phyloP scores from a whole-genome alignment of 1,140 invertebrate genomes.

The Bradynema listronoti region DNA sequence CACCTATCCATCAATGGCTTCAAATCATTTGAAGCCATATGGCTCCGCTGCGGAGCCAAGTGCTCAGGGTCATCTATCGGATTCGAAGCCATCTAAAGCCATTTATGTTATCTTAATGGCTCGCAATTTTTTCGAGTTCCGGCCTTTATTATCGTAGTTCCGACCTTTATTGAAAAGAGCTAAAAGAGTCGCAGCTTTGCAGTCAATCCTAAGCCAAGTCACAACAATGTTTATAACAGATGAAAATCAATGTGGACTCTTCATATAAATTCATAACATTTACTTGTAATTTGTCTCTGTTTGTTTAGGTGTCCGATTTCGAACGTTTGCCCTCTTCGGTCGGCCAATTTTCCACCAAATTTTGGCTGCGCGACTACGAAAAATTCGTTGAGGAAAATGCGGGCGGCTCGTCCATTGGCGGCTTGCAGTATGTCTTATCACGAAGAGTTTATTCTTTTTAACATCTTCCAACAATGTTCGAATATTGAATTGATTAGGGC shows the following conservation, averaged over 20 bases:
- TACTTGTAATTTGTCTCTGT: too few species aligned
- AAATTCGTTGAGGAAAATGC: slow-evolving; percentile 43
- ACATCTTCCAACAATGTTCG: neutral
- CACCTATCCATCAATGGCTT: too few species aligned
- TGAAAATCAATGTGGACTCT: slow-evolving; percentile 12
- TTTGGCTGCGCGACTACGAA: slow-evolving; percentile 54
- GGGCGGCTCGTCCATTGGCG: slow-evolving; percentile 38
- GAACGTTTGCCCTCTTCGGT: slow-evolving; percentile 47
- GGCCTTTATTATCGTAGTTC: too few species aligned
- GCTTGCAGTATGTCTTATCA: slow-evolving; percentile 9
- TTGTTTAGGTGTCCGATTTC: slow-evolving; percentile 46
- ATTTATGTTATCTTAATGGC: too few species aligned
- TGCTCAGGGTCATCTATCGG: too few species aligned
- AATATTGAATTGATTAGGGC: neutral
- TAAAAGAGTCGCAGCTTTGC: neutral
- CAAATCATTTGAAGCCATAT: too few species aligned
- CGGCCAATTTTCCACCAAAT: slow-evolving; percentile 54
- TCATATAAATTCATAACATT: slow-evolving; percentile 6
- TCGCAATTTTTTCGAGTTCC: too few species aligned
- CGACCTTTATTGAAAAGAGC: too few species aligned
- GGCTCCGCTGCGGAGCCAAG: too few species aligned
- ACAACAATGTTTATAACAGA: neutral
- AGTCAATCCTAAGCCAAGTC: neutral
- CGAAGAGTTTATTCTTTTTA: slow-evolving; percentile 18
- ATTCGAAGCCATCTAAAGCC: too few species aligned